Conservation (phyloP, 2,888 invertebrate species). For the Epistrophe eligans region DNA sequence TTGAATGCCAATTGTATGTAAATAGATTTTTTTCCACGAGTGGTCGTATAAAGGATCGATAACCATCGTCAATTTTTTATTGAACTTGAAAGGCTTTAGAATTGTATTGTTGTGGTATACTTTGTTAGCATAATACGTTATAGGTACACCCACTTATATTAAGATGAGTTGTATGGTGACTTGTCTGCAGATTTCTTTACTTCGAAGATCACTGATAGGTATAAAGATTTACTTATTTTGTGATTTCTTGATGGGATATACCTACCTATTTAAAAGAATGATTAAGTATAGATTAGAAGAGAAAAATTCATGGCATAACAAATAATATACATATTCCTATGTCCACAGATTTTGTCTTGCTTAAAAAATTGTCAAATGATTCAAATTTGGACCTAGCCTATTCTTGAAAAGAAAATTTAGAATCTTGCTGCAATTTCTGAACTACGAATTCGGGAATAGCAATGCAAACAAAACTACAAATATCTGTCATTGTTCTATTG, state of each 20-base stretch:
- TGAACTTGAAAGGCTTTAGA: conserved; percentile 35
- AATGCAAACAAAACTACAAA: no score
- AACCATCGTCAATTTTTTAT: conserved; percentile 40
- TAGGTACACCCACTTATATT: conserved; percentile 22
- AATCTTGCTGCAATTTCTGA: no score
- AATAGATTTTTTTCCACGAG: conserved; percentile 30
- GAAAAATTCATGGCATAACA: no score
- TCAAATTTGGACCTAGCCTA: no score
- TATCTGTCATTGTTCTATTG: no score
- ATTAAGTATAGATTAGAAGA: no score
- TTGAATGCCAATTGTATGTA: conserved; percentile 67
- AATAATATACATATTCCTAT: no score
- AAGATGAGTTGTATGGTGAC: conserved; percentile 6
- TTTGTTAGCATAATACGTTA: neutral
- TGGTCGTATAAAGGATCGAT: conserved; percentile 57
- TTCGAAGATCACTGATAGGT: conserved; percentile 18
- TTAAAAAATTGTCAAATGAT: no score
- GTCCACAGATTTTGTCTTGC: no score
- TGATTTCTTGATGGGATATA: neutral
- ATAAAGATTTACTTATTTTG: neutral
- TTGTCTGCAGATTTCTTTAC: conserved; percentile 35
- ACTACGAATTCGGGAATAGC: no score
- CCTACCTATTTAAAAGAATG: no score
- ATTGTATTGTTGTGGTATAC: neutral
- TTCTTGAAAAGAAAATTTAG: no score